Conservation (phyloP, 2,888 invertebrate genomes). For the Ametastegia equiseti region DNA sequence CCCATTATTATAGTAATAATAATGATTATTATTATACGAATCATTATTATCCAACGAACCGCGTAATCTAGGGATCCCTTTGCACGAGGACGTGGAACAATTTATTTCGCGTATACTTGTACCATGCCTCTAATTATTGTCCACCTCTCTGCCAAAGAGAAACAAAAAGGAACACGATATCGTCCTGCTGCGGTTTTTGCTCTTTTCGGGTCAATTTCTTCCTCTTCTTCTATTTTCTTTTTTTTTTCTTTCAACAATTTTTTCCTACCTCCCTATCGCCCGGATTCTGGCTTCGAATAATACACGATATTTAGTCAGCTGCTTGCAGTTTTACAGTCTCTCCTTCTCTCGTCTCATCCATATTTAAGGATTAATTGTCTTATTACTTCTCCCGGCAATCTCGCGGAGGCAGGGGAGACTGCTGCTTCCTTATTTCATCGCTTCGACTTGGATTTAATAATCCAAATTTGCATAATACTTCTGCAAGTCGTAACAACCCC, state of each 20-base stretch:
- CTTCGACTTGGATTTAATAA: constrained; percentile 54
- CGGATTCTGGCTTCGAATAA: neutral
- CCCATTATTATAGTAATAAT: neutral
- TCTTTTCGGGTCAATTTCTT: neutral
- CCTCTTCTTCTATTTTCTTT: neutral
- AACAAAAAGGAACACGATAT: neutral
- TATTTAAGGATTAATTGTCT: constrained; percentile 49
- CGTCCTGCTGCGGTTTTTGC: neutral
- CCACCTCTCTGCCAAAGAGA: neutral
- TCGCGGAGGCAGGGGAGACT: neutral
- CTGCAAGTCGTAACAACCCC: constrained; percentile 51
- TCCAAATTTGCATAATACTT: constrained; percentile 55
- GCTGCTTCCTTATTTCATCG: constrained; percentile 42
- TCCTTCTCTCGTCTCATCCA: constrained; percentile 35
- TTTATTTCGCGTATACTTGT: constrained; percentile 30
- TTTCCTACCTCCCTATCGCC: neutral
- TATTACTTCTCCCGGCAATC: constrained; percentile 14
- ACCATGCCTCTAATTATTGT: constrained; percentile 21
- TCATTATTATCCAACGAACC: constrained; percentile 42
- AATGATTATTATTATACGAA: constrained; percentile 17
- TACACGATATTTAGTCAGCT: constrained; percentile 6
- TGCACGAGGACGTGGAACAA: constrained; percentile 29
- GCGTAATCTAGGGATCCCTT: constrained; percentile 11
- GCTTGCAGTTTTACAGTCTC: constrained; percentile 7
- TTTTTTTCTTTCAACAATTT: neutral